These are phyloP conservation scores for Etheostoma cragini DNA, from an alignment of 2,113 vertebrate genomes.

Conservation along the genomic window DNA sequence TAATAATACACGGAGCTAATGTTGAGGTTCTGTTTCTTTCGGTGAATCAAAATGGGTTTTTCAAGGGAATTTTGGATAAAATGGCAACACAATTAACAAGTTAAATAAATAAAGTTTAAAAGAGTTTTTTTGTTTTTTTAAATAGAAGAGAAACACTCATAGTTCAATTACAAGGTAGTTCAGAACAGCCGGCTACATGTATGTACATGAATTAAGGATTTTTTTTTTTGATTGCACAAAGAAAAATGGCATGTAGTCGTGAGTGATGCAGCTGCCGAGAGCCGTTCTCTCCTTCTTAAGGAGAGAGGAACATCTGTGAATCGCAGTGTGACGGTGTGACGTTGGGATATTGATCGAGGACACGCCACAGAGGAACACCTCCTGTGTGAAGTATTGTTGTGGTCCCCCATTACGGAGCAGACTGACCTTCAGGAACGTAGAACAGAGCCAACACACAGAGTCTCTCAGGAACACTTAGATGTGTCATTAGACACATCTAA, in stretches of 20 bases:
- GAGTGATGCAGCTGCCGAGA: constrained; percentile 25
- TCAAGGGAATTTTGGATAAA: constrained; percentile 13
- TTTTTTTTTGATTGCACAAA: background rate
- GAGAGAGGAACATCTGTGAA: constrained; percentile 40
- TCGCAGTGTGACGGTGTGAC: constrained; percentile 59
- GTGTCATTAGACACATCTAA: too few relatives aligned
- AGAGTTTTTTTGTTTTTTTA: background rate
- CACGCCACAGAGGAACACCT: constrained; percentile 30
- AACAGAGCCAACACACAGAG: constrained; percentile 23
- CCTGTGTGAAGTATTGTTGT: constrained; percentile 34
- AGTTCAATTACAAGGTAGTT: background rate
- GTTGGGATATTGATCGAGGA: constrained; percentile 73
- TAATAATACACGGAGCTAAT: background rate
- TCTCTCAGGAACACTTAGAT: constrained; percentile 37
- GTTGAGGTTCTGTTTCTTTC: constrained; percentile 17
- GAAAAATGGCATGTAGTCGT: constrained; percentile 26
- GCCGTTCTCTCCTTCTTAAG: constrained; percentile 34
- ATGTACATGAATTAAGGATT: background rate
- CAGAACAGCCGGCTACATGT: background rate
- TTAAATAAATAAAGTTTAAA: background rate
- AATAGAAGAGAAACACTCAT: background rate
- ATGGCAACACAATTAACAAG: constrained; percentile 2
- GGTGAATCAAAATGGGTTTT: constrained; percentile 1
- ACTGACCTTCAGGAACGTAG: constrained; percentile 53
- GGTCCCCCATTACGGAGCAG: constrained; percentile 18